phyloP scores from a whole-genome alignment of 1,140 invertebrate genomes.

The Lucilia cuprina region DNA sequence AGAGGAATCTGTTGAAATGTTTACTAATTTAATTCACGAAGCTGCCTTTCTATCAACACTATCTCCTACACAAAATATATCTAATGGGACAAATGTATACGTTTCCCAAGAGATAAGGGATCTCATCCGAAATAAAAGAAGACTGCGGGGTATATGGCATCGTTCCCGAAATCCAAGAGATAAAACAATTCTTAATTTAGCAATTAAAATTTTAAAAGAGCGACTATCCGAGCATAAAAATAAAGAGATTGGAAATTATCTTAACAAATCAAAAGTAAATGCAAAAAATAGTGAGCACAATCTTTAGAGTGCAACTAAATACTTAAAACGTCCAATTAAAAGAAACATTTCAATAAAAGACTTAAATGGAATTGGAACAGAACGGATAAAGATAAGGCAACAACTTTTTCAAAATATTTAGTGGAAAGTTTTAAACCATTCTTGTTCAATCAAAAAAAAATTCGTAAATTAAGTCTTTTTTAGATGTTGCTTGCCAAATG shows the following conservation, averaged over 20 bases:
- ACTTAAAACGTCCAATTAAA: too few relatives aligned
- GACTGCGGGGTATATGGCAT: too few relatives aligned
- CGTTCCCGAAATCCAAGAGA: too few relatives aligned
- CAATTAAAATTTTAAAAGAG: too few relatives aligned
- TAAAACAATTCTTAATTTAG: too few relatives aligned
- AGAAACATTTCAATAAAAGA: too few relatives aligned
- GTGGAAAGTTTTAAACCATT: not conserved
- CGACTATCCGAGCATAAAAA: too few relatives aligned
- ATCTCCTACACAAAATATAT: not conserved
- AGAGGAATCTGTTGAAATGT: not conserved
- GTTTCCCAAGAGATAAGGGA: not conserved
- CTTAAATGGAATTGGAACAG: not conserved
- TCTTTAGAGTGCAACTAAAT: not conserved
- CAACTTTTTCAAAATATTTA: not conserved
- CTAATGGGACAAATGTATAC: not conserved
- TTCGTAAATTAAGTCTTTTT: too few relatives aligned
- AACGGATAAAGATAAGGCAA: not conserved
- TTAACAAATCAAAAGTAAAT: not conserved
- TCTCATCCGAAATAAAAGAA: not conserved
- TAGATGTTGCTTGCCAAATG: too few relatives aligned
- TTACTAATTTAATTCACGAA: not conserved
- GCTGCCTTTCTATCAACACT: not conserved
- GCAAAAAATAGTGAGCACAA: not conserved
- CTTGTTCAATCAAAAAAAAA: not conserved
- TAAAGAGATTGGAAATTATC: not conserved